These are phyloP conservation scores for Aurelia sp. DNA, from an alignment of 30 jellyfish, hydroid and myxozoan genomes.

Conservation along the genomic window DNA sequence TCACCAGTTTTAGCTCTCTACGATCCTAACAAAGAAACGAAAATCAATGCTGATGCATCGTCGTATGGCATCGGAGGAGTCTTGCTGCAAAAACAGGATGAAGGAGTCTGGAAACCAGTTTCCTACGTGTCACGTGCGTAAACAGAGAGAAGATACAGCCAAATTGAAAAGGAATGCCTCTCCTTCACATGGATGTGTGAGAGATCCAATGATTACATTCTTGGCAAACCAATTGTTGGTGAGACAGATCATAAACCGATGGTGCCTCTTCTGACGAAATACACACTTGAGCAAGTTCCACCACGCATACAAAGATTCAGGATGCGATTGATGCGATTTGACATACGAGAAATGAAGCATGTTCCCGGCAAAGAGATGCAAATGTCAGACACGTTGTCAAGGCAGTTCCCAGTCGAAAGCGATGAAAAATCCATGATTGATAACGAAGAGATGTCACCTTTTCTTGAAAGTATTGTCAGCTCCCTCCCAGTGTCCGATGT, in stretches of 20 bases:
- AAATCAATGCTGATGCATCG: neutral
- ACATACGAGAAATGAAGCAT: slow-evolving; percentile 12
- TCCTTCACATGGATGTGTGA: slow-evolving; percentile 40
- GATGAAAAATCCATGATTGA: too few relatives aligned
- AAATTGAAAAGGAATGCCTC: slow-evolving; percentile 18
- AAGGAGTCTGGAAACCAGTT: slow-evolving; percentile 17
- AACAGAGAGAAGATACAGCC: slow-evolving; percentile 12
- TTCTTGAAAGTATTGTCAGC: slow-evolving; percentile 30
- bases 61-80: slow-evolving; percentile 21
- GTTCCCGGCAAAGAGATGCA: neutral
- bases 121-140: slow-evolving; percentile 20
- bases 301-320: slow-evolving; percentile 16
- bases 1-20: too few relatives aligned
- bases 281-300: slow-evolving; percentile 27
- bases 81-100: slow-evolving; percentile 4
- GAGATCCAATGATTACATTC: slow-evolving; percentile 2
- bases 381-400: too few relatives aligned
- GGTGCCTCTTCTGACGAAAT: neutral
- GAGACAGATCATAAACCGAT: too few relatives aligned
- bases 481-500: slow-evolving; percentile 13
- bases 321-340: slow-evolving; percentile 33
- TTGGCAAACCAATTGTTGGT: too few relatives aligned
- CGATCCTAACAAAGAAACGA: too few relatives aligned
- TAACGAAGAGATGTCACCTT: slow-evolving; percentile 10
- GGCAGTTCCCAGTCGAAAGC: too few relatives aligned